A percentile compares a stretch with the other conserved stretches of the same genome.
Evolutionary conservation across 2,888 invertebrate species (phyloP).

Genomic region (Eupeodes luniger): DNA sequence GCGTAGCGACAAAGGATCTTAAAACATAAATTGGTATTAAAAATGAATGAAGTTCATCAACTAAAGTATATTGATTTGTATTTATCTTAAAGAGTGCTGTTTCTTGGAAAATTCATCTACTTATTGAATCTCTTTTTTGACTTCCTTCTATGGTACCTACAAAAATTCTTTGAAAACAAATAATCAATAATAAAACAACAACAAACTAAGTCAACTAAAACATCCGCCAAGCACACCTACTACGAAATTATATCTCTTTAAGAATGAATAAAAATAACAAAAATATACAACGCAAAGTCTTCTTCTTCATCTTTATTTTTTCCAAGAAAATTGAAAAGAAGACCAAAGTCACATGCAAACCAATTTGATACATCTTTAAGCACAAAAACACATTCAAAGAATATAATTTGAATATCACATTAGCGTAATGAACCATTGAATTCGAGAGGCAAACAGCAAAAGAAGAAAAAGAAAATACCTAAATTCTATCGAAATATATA

Average conservation of each 20-base stretch:
- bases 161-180: neutral
- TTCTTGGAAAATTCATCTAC: neutral
- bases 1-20: too few relatives aligned
- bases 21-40: too few relatives aligned
- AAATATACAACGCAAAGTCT: too few relatives aligned
- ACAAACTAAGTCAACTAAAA: neutral
- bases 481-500: constrained; percentile 15
- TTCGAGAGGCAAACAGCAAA: constrained; percentile 68
- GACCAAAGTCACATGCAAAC: constrained; percentile 44
- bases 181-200: neutral
- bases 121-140: too few relatives aligned
- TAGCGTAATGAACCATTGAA: constrained; percentile 84
- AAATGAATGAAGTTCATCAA: too few relatives aligned
- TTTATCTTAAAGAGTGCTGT: too few relatives aligned
- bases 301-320: neutral
- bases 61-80: neutral
- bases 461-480: neutral
- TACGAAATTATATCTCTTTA: neutral
- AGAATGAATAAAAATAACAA: neutral
- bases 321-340: neutral
- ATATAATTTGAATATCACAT: constrained; percentile 83
- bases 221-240: neutral
- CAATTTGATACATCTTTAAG: constrained; percentile 43
- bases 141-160: neutral
- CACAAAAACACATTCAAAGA: constrained; percentile 73